A percentile compares a stretch with the other conserved stretches of the same genome.
These are phyloP conservation scores for Stichodactyla mertensii DNA, from an alignment of 64 coral and sea anemone species.

Conservation along the genomic window DNA sequence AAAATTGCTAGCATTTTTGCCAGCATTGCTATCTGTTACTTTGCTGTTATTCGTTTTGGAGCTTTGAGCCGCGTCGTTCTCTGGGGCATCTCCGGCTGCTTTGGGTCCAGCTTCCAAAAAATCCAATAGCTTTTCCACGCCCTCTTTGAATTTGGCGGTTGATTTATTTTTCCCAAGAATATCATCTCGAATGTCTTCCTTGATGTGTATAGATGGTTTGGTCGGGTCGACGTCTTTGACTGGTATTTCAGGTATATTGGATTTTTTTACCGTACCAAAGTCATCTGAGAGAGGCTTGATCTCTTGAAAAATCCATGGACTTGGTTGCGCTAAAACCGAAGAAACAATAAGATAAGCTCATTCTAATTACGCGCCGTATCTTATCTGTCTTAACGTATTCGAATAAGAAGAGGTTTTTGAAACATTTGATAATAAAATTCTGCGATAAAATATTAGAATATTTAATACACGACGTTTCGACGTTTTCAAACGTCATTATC, in stretches of 20 bases:
- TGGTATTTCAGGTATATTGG: background rate
- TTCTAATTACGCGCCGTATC: background rate
- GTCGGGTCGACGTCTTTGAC: background rate
- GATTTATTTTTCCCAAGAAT: background rate
- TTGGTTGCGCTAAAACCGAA: background rate
- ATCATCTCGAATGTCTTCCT: background rate
- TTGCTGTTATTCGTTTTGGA: background rate
- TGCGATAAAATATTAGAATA: too few species aligned
- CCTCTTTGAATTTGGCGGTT: conserved; percentile 1
- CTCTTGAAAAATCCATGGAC: conserved; percentile 15
- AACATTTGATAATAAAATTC: too few species aligned
- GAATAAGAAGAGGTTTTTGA: too few species aligned
- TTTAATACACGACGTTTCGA: too few species aligned
- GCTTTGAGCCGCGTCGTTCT: background rate
- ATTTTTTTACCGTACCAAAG: background rate
- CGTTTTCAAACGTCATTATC: too few species aligned
- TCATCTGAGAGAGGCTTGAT: background rate
- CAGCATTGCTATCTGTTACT: background rate
- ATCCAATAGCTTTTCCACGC: conserved; percentile 4
- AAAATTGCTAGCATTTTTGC: background rate
- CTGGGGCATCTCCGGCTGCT: background rate
- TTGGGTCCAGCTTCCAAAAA: background rate
- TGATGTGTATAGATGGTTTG: background rate
- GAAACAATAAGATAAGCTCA: background rate
- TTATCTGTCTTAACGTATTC: too few species aligned